phyloP scores from a whole-genome alignment of 1,140 invertebrate genomes.

The Drosophila neocordata region DNA sequence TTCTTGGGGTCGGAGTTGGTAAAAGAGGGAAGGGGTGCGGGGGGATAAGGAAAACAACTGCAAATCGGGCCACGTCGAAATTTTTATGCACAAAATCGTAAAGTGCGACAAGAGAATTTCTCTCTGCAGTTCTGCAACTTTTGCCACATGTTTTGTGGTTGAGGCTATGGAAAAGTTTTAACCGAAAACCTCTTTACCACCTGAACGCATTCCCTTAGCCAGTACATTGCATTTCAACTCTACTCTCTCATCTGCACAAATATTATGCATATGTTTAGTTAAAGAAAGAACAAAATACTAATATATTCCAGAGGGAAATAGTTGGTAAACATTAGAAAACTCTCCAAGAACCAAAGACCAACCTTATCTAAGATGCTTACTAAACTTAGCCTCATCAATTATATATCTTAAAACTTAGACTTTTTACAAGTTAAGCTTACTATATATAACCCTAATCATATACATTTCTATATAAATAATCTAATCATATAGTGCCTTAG shows the following conservation, averaged over 20 bases:
- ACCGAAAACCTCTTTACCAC: conserved; percentile 5
- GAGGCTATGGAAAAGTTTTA: conserved; percentile 52
- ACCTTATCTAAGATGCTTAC: too few species aligned
- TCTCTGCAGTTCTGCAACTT: conserved; percentile 57
- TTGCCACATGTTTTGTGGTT: conserved; percentile 47
- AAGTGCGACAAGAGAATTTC: conserved; percentile 24
- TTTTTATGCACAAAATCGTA: conserved; percentile 54
- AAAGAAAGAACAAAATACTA: conserved; percentile 23
- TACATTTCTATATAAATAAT: too few species aligned
- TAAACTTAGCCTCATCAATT: too few species aligned
- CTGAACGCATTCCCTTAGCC: conserved; percentile 1
- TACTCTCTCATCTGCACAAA: conserved; percentile 8
- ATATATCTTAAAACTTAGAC: too few species aligned
- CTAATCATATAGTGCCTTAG: too few species aligned
- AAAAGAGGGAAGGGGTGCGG: neutral
- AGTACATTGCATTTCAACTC: neutral
- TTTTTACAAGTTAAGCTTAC: too few species aligned
- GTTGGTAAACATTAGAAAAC: too few species aligned
- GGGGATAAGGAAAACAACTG: conserved; percentile 28
- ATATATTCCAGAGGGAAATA: neutral
- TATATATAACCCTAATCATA: too few species aligned
- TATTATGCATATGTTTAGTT: conserved; percentile 60
- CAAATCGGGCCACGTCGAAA: conserved; percentile 59
- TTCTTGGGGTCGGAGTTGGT: too few species aligned
- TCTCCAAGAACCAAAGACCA: too few species aligned